Percentiles rank a stretch among this genome's conserved stretches.
These are phyloP conservation scores for Rana temporaria DNA, from an alignment of 2,113 vertebrate species.

Conservation along the genomic window DNA sequence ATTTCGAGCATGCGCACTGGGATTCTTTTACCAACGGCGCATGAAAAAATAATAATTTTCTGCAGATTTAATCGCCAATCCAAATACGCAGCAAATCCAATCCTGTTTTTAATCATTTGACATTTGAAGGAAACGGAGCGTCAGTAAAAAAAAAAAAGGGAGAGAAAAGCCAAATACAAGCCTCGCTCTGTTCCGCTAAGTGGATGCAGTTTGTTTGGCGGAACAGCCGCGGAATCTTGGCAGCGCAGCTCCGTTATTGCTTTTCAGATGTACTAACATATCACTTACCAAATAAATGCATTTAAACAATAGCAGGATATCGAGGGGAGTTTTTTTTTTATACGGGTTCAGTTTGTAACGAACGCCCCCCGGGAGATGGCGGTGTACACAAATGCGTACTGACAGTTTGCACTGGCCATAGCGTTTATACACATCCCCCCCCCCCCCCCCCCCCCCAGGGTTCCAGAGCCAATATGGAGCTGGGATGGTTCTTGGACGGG, in stretches of 20 bases:
- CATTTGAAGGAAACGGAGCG: background rate
- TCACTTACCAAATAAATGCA: constrained; percentile 49
- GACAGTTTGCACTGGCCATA: background rate
- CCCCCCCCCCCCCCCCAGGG: too few relatives aligned
- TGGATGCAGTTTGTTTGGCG: constrained; percentile 31
- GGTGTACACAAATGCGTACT: background rate
- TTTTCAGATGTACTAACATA: constrained; percentile 24
- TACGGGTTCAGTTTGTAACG: background rate
- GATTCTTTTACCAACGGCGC: too few relatives aligned
- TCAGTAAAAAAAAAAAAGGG: too few relatives aligned
- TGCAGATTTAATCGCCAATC: constrained; percentile 3
- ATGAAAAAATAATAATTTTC: constrained; percentile 13
- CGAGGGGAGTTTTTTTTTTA: background rate
- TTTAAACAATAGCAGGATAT: constrained; percentile 34
- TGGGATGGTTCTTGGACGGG: background rate
- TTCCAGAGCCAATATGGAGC: background rate
- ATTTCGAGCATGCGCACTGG: too few relatives aligned
- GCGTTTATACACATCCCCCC: background rate
- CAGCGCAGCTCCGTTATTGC: background rate
- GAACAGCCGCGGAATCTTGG: background rate
- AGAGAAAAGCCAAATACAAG: too few relatives aligned
- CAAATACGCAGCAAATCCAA: background rate
- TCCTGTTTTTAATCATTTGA: background rate
- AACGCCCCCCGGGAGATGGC: background rate
- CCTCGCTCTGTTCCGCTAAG: background rate